Conservation (phyloP, 2,797 vertebrate species). For the Salmo trutta region DNA sequence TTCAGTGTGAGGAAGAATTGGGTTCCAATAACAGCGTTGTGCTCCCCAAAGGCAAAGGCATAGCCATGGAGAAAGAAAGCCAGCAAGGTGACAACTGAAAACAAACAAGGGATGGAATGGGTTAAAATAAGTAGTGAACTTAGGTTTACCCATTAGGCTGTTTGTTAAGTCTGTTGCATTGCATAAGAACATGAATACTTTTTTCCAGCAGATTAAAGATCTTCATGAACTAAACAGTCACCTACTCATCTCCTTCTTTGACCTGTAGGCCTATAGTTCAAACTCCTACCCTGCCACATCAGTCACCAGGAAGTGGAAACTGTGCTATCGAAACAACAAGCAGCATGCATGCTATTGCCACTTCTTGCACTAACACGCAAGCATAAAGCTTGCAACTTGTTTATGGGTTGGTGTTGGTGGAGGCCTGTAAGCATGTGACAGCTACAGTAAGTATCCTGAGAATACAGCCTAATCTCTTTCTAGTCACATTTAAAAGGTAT, state of each 20-base stretch:
- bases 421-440: conserved; percentile 7
- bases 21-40: conserved; percentile 15
- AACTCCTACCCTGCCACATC: conserved; percentile 1
- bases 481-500: not conserved
- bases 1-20: conserved; percentile 31
- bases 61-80: conserved; percentile 1
- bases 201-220: not conserved
- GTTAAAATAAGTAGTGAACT: not conserved
- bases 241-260: not conserved
- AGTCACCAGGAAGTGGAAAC: conserved; percentile 52
- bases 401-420: not conserved
- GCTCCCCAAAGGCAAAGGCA: conserved; percentile 26
- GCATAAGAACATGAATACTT: not conserved
- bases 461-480: not conserved
- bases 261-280: conserved; percentile 12
- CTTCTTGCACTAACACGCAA: conserved; percentile 18
- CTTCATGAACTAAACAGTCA: not conserved
- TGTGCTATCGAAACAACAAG: not conserved
- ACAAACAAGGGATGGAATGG: not conserved
- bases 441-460: not conserved
- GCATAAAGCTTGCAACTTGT: conserved; percentile 1
- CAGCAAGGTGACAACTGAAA: conserved; percentile 6
- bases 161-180: not conserved
- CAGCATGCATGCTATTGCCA: not conserved
- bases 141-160: not conserved